A percentile compares a stretch with the other conserved stretches of the same genome.
Evolutionary conservation across 2,888 invertebrate species (phyloP).

Genomic region (Nomada fucata): DNA sequence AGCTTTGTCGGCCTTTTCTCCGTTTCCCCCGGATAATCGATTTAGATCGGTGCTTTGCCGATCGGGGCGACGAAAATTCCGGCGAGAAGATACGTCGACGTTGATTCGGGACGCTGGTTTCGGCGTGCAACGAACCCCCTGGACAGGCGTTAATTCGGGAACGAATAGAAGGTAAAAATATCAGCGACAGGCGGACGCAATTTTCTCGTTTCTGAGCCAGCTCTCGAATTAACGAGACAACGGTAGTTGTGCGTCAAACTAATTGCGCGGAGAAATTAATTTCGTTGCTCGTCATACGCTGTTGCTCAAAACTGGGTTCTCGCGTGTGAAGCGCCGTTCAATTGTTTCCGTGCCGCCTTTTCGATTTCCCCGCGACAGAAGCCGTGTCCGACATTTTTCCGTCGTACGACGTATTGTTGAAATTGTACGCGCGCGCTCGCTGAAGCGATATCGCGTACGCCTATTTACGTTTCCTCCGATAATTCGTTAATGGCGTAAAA

Average conservation of each 20-base stretch:
- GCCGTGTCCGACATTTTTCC: too few species aligned
- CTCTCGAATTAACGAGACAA: constrained; percentile 44
- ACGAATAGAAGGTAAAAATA: constrained; percentile 25
- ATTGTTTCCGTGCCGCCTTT: not conserved
- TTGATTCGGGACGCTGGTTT: constrained; percentile 23
- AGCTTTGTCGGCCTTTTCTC: not conserved
- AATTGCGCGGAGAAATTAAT: constrained; percentile 47
- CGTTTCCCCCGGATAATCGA: not conserved
- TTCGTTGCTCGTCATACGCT: constrained; percentile 44
- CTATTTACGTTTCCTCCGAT: too few species aligned
- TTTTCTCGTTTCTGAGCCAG: constrained; percentile 42
- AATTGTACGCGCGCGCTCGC: too few species aligned
- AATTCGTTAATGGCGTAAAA: too few species aligned
- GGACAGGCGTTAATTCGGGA: constrained; percentile 28
- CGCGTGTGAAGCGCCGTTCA: not conserved
- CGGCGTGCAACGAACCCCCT: constrained; percentile 21
- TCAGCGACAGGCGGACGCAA: constrained; percentile 43
- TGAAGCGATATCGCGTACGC: too few species aligned
- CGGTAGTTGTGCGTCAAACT: constrained; percentile 45
- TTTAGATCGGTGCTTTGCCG: too few species aligned
- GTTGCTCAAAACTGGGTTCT: constrained; percentile 8
- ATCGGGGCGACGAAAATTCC: not conserved
- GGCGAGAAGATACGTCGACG: not conserved
- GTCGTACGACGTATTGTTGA: too few species aligned
- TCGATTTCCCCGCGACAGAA: not conserved